Base-by-base conservation (phyloP, 2,888 invertebrate species). In the Leucophora obtusa region DNA sequence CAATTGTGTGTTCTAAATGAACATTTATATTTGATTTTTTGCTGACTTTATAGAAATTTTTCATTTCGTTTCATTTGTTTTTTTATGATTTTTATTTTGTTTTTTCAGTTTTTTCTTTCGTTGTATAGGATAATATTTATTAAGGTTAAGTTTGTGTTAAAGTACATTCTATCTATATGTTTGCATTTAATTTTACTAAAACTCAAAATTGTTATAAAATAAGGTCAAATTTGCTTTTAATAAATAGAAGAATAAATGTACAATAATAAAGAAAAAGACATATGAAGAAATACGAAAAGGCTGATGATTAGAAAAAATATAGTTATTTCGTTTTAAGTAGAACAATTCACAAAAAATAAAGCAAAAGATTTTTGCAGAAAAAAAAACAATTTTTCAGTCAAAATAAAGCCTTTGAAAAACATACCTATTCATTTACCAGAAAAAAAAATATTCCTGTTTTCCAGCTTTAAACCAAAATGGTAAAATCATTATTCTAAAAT, bases 151-250 rank as follows among this genome's bases (percentile, higher is more conserved):
- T 47, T 47, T 47, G 43, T 47, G 43, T 47, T 47, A n/a, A 47
- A 47, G 43, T 38, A 38, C 38, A 38, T 11, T 10, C 4, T 14
- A 47, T 47, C 14, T n/a, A 47, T 47, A n/a, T 47, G n/a, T 47
- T 47, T 47, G 43, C 6, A 47, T 47, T 47, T 47, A 47, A 47
- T 47, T 47, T 47, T 47, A 47, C n/a, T 47, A 47, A 47, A 47
- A 47, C 43, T 47, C n/a, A 47, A 47, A 47, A 47, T 47, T 47
- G 43, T 47, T 47, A 21, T 17, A 50, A 65, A 72, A 73, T 50
- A 56, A 73, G 72, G 72, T 65, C 58, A 58, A 51, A 50, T 72
- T 72, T 35, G 14, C 63, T 50, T 62, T 72, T 50, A 51, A 21
- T 63, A 58, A n/a, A 47, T n/a, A n/a, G 15, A 47, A 14, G 43